Base-by-base conservation (phyloP, 2,888 invertebrate genomes). In the Deroplatys truncata region DNA sequence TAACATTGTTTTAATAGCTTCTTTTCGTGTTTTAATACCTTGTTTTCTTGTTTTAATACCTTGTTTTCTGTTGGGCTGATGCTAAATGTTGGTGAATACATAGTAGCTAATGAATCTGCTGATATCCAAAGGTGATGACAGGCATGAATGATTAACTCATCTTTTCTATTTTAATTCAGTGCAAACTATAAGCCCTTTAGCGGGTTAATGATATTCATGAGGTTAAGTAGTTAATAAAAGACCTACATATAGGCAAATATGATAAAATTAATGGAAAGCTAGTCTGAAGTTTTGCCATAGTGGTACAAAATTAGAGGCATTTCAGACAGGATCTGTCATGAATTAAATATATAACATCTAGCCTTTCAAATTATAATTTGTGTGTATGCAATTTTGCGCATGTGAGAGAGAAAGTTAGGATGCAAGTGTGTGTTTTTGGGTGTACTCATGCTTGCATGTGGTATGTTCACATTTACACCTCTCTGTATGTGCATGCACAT, bases 151-250 rank as follows among this genome's bases (percentile, higher is more conserved):
- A 88, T 89, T 88, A 88, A 89, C 84, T 89, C 82, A 82, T 87
- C 28, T 87, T 87, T 87, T 87, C 31, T 87, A 87, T 87, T 35
- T 82, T 87, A 87, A 87, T 35, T 87, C 83, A 87, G 82, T 87
- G 87, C 87, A 86, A 86, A 72, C 56, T 72, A 72, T 72, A 72
- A 72, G 28, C 87, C 87, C 31, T 13, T 82, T 87, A 87, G 85
- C 31, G 87, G 87, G 87, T 29, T 13, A 20, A 82, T 82, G 87
- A 83, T 87, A 83, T 83, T 87, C 87, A 82, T 49, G 49, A 43
- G 28, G 85, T 49, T 49, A 28, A 35, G 28, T 85, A 49, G 56
- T 49, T 85, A 85, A 85, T 85, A 56, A 85, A 87, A 83, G 87
- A 85, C 28, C 49, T 49, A 28, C 28, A 85, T 43, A 28, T 85